Conservation (phyloP, 1,140 invertebrate species). For the Mesaphorura yosii region DNA sequence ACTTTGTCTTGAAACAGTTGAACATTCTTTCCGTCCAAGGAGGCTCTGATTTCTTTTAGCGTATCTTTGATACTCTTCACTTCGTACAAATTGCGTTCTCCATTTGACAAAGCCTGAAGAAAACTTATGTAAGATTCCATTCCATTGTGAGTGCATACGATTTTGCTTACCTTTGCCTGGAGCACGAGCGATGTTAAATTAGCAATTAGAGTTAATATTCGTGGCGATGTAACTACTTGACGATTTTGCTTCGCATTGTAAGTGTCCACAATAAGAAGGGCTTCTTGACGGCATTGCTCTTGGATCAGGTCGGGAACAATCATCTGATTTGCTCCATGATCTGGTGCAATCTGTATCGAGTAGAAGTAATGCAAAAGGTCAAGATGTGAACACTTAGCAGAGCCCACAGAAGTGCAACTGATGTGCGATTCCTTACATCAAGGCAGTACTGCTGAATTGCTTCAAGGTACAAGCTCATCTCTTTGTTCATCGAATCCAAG, state of each 20-base stretch:
- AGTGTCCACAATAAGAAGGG: slow-evolving; percentile 62
- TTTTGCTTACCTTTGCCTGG: slow-evolving; percentile 62
- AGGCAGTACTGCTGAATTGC: slow-evolving; percentile 71
- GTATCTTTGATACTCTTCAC: slow-evolving; percentile 84
- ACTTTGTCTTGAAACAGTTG: slow-evolving; percentile 77
- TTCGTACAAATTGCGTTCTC: slow-evolving; percentile 80
- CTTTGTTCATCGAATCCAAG: slow-evolving; percentile 79
- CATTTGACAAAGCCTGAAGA: slow-evolving; percentile 67
- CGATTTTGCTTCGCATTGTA: slow-evolving; percentile 44
- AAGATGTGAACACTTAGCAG: slow-evolving; percentile 4
- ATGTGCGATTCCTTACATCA: slow-evolving; percentile 42
- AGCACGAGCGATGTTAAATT: slow-evolving; percentile 82
- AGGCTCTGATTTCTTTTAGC: slow-evolving; percentile 72
- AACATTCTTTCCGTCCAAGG: slow-evolving; percentile 63
- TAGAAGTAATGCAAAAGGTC: slow-evolving; percentile 1
- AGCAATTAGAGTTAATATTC: slow-evolving; percentile 59
- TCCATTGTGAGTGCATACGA: background rate
- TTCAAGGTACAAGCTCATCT: slow-evolving; percentile 71
- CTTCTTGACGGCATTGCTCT: slow-evolving; percentile 75
- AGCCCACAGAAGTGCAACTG: background rate
- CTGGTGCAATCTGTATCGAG: slow-evolving; percentile 55
- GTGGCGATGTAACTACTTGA: slow-evolving; percentile 41
- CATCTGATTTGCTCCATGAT: slow-evolving; percentile 74
- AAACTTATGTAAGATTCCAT: slow-evolving; percentile 12
- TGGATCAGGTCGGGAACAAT: slow-evolving; percentile 72